These are phyloP conservation scores for Octodon degus DNA, from an alignment of 2,113 vertebrate species.

Conservation along the genomic window DNA sequence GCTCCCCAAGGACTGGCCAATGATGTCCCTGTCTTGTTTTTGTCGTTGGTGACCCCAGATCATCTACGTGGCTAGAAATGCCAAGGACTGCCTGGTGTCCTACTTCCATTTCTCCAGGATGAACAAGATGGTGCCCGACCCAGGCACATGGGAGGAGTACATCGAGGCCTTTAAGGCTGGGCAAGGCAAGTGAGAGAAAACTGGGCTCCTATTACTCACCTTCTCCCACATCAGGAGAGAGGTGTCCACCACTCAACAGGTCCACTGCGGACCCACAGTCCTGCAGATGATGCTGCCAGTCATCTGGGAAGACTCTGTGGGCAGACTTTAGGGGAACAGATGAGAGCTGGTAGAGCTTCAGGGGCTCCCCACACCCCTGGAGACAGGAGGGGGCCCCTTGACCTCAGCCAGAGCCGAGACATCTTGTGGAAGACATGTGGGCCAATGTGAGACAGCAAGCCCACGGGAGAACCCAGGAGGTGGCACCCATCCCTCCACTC, in stretches of 20 bases:
- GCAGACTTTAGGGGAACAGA: not conserved
- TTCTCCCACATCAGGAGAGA: not conserved
- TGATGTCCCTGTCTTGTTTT: not conserved
- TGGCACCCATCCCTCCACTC: not conserved
- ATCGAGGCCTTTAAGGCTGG: slow-evolving; percentile 87
- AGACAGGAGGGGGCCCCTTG: not conserved
- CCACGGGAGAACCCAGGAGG: not conserved
- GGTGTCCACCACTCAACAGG: not conserved
- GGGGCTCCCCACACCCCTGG: not conserved
- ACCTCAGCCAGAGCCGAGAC: not conserved
- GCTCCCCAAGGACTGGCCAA: not conserved
- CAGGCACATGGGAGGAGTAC: slow-evolving; percentile 89
- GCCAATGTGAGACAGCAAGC: not conserved
- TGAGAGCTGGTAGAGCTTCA: not conserved
- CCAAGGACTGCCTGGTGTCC: slow-evolving; percentile 92
- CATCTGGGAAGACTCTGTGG: not conserved
- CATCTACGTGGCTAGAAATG: slow-evolving; percentile 91
- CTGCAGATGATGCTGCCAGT: not conserved
- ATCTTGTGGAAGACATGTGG: not conserved
- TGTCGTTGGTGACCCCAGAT: slow-evolving; percentile 81
- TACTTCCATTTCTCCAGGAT: slow-evolving; percentile 92
- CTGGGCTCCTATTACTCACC: not conserved
- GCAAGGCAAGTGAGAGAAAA: slow-evolving; percentile 81
- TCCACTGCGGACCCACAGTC: not conserved
- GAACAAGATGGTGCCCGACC: slow-evolving; percentile 86